Evolutionary conservation across 2,797 vertebrate species (phyloP).

Genomic region (Melanotaenia boesemani): DNA sequence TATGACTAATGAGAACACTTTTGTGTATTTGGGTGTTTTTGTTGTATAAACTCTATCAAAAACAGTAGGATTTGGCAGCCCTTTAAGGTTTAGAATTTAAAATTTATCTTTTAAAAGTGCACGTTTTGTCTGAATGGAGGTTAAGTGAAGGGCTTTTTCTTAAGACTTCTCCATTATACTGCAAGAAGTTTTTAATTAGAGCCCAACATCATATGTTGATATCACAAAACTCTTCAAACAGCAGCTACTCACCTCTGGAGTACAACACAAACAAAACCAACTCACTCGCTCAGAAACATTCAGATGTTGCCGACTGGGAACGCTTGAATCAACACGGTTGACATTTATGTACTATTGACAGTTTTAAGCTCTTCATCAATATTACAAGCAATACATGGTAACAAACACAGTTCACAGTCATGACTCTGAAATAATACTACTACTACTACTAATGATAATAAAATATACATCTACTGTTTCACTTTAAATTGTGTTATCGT

Average conservation of each 20-base stretch:
- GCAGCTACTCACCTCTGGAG: constrained; percentile 3
- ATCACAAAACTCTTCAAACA: neutral
- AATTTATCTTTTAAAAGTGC: constrained; percentile 45
- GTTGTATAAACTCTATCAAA: constrained; percentile 22
- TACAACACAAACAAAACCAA: neutral
- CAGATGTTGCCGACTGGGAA: neutral
- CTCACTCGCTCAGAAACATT: constrained; percentile 1
- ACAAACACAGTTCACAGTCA: constrained; percentile 11
- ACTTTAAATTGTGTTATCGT: neutral
- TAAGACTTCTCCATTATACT: neutral
- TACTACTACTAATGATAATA: neutral
- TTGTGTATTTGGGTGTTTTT: constrained; percentile 14
- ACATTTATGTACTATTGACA: constrained; percentile 10
- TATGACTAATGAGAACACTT: constrained; percentile 69
- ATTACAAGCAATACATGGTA: constrained; percentile 16
- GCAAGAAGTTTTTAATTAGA: constrained; percentile 10
- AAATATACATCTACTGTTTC: neutral
- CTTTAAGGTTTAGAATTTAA: constrained; percentile 16
- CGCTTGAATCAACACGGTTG: constrained; percentile 6
- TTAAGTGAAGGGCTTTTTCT: constrained; percentile 22
- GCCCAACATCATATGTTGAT: neutral
- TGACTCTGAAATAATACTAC: neutral
- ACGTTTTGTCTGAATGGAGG: constrained; percentile 44
- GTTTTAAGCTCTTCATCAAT: constrained; percentile 7
- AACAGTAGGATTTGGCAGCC: constrained; percentile 49